Evolutionary conservation across 2,888 invertebrate genomes (phyloP).

Genomic region (Parnassius orleans): DNA sequence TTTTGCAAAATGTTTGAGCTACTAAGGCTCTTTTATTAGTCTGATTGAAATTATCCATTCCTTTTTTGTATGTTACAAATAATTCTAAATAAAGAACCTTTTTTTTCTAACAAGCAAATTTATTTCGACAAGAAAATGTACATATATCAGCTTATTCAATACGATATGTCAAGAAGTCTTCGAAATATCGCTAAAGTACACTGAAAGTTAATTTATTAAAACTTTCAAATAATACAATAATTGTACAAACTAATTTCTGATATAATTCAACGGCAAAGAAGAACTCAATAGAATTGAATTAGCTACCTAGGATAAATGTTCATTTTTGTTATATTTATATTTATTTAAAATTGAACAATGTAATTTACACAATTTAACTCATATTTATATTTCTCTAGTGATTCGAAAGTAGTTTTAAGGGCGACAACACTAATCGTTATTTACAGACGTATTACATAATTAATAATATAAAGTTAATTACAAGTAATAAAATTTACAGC

Average conservation of each 20-base stretch:
- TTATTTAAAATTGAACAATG: slow-evolving; percentile 17
- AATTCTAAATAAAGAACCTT: slow-evolving; percentile 5
- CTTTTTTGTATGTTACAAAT: background rate
- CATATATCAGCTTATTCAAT: slow-evolving; percentile 65
- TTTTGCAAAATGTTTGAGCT: too few species aligned
- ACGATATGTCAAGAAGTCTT: slow-evolving; percentile 79
- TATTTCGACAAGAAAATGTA: slow-evolving; percentile 69
- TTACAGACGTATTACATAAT: slow-evolving; percentile 28
- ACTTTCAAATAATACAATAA: background rate
- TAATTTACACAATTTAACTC: slow-evolving; percentile 40
- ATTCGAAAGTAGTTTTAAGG: slow-evolving; percentile 34
- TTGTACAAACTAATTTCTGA: background rate
- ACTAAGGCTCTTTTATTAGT: too few species aligned
- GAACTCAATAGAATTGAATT: slow-evolving; percentile 21
- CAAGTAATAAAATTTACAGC: slow-evolving; percentile 62
- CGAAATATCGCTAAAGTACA: slow-evolving; percentile 47
- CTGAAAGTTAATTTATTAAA: background rate
- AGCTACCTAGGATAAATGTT: slow-evolving; percentile 17
- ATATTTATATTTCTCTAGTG: slow-evolving; percentile 42
- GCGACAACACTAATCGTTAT: slow-evolving; percentile 37
- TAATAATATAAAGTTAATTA: slow-evolving; percentile 41
- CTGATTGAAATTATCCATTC: too few species aligned
- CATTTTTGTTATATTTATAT: background rate
- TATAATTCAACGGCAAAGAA: background rate
- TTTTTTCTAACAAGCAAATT: slow-evolving; percentile 71